Evolutionary conservation across 2,888 invertebrate genomes (phyloP).

Genomic region (Seira musarum): DNA sequence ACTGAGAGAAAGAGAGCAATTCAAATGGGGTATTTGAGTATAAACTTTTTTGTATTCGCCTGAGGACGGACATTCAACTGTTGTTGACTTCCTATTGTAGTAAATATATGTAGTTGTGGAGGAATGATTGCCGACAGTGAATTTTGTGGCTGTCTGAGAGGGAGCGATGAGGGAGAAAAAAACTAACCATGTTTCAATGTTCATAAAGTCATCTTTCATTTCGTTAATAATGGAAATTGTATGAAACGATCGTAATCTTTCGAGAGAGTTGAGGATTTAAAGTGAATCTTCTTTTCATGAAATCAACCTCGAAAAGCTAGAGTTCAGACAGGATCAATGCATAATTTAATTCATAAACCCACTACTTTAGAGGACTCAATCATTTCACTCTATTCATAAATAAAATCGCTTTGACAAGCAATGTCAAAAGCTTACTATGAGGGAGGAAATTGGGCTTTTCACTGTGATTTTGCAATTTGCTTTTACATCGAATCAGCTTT

Average conservation of each 20-base stretch:
- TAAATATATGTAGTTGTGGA: too few relatives aligned
- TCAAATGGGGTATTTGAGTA: not conserved
- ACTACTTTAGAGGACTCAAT: not conserved
- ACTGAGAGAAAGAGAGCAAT: too few relatives aligned
- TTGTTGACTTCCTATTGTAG: constrained; percentile 22
- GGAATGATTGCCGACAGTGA: not conserved
- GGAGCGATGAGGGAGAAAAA: too few relatives aligned
- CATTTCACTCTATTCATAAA: too few relatives aligned
- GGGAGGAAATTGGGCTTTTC: too few relatives aligned
- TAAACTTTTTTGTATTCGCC: not conserved
- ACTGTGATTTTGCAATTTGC: too few relatives aligned
- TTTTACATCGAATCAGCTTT: too few relatives aligned
- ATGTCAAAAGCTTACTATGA: too few relatives aligned
- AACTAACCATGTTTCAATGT: not conserved
- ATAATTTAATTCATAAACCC: not conserved
- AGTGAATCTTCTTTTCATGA: too few relatives aligned
- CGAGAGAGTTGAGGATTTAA: not conserved
- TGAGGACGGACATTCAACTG: not conserved
- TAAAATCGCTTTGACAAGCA: too few relatives aligned
- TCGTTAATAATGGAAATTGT: constrained; percentile 38
- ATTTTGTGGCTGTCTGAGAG: not conserved
- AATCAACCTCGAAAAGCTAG: too few relatives aligned
- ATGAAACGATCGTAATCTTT: constrained; percentile 42
- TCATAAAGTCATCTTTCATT: constrained; percentile 37
- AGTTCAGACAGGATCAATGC: too few relatives aligned